Evolutionary conservation across 2,113 vertebrate genomes (phyloP).

Genomic region (Sterrhoptilus dennistouni): DNA sequence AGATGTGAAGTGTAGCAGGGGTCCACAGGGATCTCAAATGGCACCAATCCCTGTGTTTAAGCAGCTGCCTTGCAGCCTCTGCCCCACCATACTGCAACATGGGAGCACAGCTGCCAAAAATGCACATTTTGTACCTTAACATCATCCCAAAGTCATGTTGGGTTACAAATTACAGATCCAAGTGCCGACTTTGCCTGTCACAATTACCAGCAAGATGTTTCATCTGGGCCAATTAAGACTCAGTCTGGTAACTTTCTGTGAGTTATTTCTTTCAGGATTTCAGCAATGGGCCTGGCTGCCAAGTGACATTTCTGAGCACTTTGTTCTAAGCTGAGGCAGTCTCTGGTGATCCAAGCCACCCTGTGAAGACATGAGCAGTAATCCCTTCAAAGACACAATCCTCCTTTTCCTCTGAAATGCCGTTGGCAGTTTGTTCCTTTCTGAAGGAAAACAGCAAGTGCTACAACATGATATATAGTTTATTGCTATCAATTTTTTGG

Average conservation of each 20-base stretch:
- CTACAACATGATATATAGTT: conserved; percentile 13
- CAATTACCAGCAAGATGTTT: background rate
- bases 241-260: background rate
- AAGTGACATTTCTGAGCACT: background rate
- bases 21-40: background rate
- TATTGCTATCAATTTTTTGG: conserved; percentile 23
- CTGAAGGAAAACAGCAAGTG: conserved; percentile 45
- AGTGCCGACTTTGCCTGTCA: background rate
- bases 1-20: fast-evolving
- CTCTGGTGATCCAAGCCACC: conserved; percentile 20
- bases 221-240: background rate
- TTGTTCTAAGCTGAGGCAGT: conserved; percentile 15
- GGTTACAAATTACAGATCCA: background rate
- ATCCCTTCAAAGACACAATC: conserved; percentile 22
- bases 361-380: conserved; percentile 14
- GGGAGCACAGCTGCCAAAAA: background rate
- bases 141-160: background rate
- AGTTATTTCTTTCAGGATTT: background rate
- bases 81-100: background rate
- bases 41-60: background rate
- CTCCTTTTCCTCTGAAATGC: conserved; percentile 15
- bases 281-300: background rate
- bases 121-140: background rate
- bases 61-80: background rate
- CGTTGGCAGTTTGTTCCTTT: background rate